Evolutionary conservation across 2,113 vertebrate species (phyloP), one percentile per base, ranked within the genome.

Genomic region (Eleginops maclovinus): DNA sequence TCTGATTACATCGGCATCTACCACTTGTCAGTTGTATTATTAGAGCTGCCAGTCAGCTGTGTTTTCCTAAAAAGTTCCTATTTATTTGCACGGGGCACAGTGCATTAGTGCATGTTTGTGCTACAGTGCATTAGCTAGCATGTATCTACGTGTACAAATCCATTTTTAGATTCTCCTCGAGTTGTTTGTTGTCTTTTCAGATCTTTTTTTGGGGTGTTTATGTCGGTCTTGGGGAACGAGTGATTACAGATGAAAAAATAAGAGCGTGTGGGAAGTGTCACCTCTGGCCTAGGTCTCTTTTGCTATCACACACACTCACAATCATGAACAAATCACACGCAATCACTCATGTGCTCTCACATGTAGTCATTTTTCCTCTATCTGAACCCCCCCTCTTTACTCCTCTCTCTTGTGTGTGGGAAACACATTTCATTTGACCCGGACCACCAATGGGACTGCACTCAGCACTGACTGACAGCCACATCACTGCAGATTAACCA

Each of bases 401-500:
- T 17, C 43, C 36, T 58, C 70, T 44, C 49, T 50, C 68, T 64
- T 56, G 58, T 90, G 70, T 80, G 64, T 84, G 84, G 81, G 80
- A 82, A 92, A 83, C 73, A 24, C 68, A 53, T 75, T 36, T 82
- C 49, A 74, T 87, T 84, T 86, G 81, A 91, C 62, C 80, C 55
- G 65, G 72, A 86, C 88, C 89, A 89, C 90, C 90, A 92, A 91
- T 87, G 78, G 89, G 84, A 87, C 87, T 4, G 1, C 66, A 73
- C 59, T 84, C 79, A 24, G 61, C 74, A 54, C 73, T 88, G 80
- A 89, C 70, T 76, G 81, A 92, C 87, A 76, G 63, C 84, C 74
- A 82, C 84, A 81, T 87, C 82, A 72, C 79, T 46, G 53, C 58
- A 77, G 81, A 88, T 86, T 82, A 89, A 72, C 91, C 91, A 91